A percentile compares a stretch with the other conserved stretches of the same genome.
phyloP scores from a whole-genome alignment of 2,113 vertebrate genomes.

The Dromas ardeola region DNA sequence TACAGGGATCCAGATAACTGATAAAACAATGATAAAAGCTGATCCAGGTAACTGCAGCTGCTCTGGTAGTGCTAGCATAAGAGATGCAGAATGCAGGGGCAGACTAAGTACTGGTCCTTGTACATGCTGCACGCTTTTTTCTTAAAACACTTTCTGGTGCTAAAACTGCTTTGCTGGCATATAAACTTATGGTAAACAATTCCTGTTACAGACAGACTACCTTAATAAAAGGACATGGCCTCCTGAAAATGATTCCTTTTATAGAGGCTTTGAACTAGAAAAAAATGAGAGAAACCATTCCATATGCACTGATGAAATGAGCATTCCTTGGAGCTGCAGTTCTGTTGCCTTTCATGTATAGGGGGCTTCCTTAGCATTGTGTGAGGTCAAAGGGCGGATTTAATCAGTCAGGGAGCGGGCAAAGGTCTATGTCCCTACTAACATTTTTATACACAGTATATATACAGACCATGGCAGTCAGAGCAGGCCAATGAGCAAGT shows the following conservation, averaged over 20 bases:
- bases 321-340: not conserved
- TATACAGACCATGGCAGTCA: not conserved
- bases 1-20: not conserved
- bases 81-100: not conserved
- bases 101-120: not conserved
- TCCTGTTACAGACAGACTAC: not conserved
- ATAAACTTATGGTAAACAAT: not conserved
- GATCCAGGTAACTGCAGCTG: not conserved
- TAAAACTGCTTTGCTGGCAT: not conserved
- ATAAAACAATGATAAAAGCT: not conserved
- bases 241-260: not conserved
- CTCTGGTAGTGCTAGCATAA: not conserved
- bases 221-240: not conserved
- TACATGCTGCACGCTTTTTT: not conserved
- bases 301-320: not conserved
- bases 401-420: not conserved
- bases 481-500: not conserved
- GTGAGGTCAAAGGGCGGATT: not conserved
- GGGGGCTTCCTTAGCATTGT: not conserved
- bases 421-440: not conserved
- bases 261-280: not conserved
- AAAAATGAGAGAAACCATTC: not conserved
- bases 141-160: not conserved
- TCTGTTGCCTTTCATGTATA: not conserved
- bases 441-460: rapidly evolving